Evolutionary conservation across 2,797 vertebrate genomes (phyloP), one percentile per base, ranked within the genome.

Genomic region (Aeoliscus strigatus): DNA sequence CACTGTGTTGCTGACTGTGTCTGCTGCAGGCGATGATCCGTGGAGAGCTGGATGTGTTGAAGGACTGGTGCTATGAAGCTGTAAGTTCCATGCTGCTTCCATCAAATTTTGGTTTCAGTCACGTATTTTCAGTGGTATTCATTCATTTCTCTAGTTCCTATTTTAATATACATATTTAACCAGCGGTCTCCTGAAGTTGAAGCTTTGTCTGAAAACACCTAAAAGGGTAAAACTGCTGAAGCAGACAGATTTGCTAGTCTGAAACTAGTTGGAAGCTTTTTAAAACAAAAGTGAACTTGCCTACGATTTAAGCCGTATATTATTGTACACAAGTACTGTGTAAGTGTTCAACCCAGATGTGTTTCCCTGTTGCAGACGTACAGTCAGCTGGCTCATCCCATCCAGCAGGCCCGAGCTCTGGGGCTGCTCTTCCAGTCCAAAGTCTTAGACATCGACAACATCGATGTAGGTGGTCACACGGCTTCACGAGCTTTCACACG

Each of bases 1-100:
- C n/a, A n/a, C n/a, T n/a, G n/a, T n/a, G n/a, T n/a, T 21, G 18
- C 18, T 21, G n/a, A n/a, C 21, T 41, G 27, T 60, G 23, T 9
- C 42, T 41, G 66, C 29, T 68, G 26, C 63, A 95, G 93, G 92
- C 93, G 6, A 91, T 97, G 86, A 90, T 94, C 40, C 87, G 88
- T 5, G 94, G 93, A 12, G 93, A 97, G 45, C 88, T 95, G 11
- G 93, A 94, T 1, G 90, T 97, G 25, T 86, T 97, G 59, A 93
- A 92, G 77, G 93, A 96, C 51, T 97, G 93, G 93, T 95, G 92
- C 75, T 96, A 95, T 2, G 93, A 96, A 85, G 92, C 92, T 9
- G 93, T 96, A 73, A 93, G 93, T 81, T 13, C 23, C 34, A n/a
- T 5, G 14, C 25, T 25, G 27, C 34, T 23, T 21, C 17, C 14